Evolutionary conservation across 2,797 vertebrate species (phyloP).

Genomic region (Esox masquinongy): DNA sequence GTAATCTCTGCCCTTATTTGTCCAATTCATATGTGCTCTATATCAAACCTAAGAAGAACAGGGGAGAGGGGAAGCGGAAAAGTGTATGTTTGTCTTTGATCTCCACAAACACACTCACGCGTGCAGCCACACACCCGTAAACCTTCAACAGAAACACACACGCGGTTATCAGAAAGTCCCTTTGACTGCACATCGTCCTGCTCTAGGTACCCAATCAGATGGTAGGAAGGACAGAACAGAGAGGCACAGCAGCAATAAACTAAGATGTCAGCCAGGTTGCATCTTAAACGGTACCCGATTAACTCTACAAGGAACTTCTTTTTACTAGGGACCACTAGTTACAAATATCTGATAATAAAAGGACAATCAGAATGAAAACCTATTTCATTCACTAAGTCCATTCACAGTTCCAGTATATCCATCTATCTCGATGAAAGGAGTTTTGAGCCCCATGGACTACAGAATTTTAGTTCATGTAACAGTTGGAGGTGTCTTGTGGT

Average conservation of each 20-base stretch:
- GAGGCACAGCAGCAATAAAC: neutral
- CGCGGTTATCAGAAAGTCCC: slow-evolving; percentile 52
- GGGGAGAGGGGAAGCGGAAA: neutral
- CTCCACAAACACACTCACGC: slow-evolving; percentile 7
- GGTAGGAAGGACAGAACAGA: neutral
- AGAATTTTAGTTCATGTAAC: no score
- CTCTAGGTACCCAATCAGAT: slow-evolving; percentile 20
- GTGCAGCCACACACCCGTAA: slow-evolving; percentile 12
- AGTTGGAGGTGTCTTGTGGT: no score
- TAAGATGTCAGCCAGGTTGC: neutral
- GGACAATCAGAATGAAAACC: no score
- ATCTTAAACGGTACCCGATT: neutral
- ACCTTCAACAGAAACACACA: slow-evolving; percentile 5
- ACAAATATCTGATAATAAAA: no score
- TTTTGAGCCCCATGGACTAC: no score
- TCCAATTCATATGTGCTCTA: slow-evolving; percentile 54
- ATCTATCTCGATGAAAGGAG: no score
- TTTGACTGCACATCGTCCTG: slow-evolving; percentile 47
- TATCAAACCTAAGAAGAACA: slow-evolving; percentile 38
- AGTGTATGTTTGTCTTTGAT: slow-evolving; percentile 31
- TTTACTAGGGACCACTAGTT: neutral
- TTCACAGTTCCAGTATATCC: no score
- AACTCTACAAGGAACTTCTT: neutral
- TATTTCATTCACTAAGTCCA: no score
- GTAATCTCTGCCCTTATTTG: slow-evolving; percentile 51